phyloP scores from a whole-genome alignment of 2,888 invertebrate species.

The Hemistola chrysoprasaria region DNA sequence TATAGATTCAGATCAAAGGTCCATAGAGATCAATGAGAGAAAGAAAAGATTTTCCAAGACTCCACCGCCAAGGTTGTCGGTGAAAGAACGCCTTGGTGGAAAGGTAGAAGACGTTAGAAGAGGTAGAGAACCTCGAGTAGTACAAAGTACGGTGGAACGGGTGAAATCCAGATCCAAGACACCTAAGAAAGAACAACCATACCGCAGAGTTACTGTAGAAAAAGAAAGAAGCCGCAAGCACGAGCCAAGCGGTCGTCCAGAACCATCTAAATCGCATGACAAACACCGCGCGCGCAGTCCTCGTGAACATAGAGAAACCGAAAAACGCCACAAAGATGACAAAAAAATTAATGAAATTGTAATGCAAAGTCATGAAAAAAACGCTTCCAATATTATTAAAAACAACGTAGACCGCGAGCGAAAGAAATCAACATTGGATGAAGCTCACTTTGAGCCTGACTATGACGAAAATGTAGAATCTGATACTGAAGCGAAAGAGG shows the following conservation, averaged over 20 bases:
- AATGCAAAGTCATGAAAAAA: slow-evolving; percentile 42
- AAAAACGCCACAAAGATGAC: slow-evolving; percentile 52
- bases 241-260: slow-evolving; percentile 47
- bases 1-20: slow-evolving; percentile 63
- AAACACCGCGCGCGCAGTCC: slow-evolving; percentile 46
- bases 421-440: slow-evolving; percentile 86
- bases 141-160: slow-evolving; percentile 80
- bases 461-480: slow-evolving; percentile 85
- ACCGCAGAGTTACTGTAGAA: slow-evolving; percentile 78
- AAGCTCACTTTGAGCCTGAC: slow-evolving; percentile 88
- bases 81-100: slow-evolving; percentile 90
- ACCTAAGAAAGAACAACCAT: slow-evolving; percentile 69
- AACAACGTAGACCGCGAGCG: slow-evolving; percentile 67
- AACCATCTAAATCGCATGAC: slow-evolving; percentile 47
- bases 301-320: slow-evolving; percentile 46
- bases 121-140: slow-evolving; percentile 75
- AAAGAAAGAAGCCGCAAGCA: slow-evolving; percentile 64
- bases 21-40: slow-evolving; percentile 73
- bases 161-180: slow-evolving; percentile 80
- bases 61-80: slow-evolving; percentile 86
- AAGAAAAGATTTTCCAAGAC: slow-evolving; percentile 69
- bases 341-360: slow-evolving; percentile 37
- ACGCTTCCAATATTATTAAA: slow-evolving; percentile 34
- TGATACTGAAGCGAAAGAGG: slow-evolving; percentile 84
- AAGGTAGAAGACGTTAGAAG: slow-evolving; percentile 85